These are phyloP conservation scores for Thera obeliscata DNA, from an alignment of 2,888 invertebrate species.

Conservation along the genomic window DNA sequence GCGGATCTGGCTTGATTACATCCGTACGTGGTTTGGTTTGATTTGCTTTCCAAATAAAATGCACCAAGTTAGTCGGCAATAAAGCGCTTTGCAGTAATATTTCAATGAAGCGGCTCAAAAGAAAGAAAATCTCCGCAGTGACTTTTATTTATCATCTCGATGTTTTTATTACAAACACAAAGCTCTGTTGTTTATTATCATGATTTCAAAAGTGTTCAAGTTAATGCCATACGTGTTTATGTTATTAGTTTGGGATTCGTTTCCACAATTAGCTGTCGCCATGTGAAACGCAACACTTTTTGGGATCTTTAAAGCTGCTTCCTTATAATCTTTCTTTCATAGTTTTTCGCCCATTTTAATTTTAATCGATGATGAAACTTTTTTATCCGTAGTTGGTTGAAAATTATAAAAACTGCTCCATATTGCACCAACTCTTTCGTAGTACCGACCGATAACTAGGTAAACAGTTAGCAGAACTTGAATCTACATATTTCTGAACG, in stretches of 20 bases:
- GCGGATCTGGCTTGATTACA: conserved; percentile 71
- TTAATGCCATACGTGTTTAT: conserved; percentile 26
- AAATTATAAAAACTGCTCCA: no score
- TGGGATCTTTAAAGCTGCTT: not conserved
- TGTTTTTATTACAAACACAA: conserved; percentile 27
- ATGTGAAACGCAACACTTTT: conserved; percentile 2
- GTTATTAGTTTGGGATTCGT: conserved; percentile 26
- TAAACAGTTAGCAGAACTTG: not conserved
- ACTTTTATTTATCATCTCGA: conserved; percentile 28
- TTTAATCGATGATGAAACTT: no score
- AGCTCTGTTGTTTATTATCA: conserved; percentile 25
- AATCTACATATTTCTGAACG: conserved; percentile 5
- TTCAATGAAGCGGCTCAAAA: conserved; percentile 44
- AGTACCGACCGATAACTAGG: no score
- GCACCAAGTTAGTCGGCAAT: conserved; percentile 47
- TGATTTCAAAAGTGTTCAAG: conserved; percentile 28
- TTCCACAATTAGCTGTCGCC: conserved; percentile 12
- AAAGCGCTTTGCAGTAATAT: conserved; percentile 56
- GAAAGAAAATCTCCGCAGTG: conserved; percentile 35
- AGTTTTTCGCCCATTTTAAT: no score
- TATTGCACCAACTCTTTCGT: no score
- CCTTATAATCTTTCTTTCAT: not conserved
- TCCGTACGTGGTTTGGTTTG: conserved; percentile 58
- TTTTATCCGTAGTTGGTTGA: no score
- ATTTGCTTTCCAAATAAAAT: conserved; percentile 55